Evolutionary conservation across 2,113 vertebrate genomes (phyloP).

Genomic region (Neofelis nebulosa): DNA sequence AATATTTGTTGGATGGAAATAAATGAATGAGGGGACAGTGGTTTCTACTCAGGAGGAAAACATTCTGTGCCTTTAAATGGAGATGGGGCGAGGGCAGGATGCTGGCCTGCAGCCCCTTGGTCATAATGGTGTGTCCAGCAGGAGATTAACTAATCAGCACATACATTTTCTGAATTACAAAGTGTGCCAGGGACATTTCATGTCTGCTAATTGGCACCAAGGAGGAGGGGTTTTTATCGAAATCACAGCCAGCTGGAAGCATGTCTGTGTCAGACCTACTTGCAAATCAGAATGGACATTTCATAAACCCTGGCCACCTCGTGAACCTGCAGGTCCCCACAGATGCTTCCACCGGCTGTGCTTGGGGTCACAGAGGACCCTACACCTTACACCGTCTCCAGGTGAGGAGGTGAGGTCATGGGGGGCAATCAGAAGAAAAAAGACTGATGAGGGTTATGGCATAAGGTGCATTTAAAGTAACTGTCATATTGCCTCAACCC

Average conservation of each 20-base stretch:
- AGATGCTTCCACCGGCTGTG: neutral
- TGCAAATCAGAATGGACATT: conserved; percentile 50
- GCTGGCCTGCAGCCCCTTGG: neutral
- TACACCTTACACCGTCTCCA: neutral
- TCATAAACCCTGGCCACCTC: neutral
- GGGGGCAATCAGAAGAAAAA: neutral
- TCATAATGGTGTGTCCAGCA: neutral
- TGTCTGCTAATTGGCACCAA: conserved; percentile 28
- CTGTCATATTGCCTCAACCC: neutral
- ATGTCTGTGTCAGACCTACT: neutral
- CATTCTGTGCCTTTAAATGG: conserved; percentile 22
- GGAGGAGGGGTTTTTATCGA: neutral
- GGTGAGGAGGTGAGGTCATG: neutral
- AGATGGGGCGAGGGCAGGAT: neutral
- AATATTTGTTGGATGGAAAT: neutral
- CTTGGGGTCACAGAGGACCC: neutral
- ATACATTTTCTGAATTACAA: conserved; percentile 29
- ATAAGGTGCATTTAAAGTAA: neutral
- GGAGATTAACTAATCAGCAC: neutral
- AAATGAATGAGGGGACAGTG: neutral
- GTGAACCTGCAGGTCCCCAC: neutral
- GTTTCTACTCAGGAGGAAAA: conserved; percentile 7
- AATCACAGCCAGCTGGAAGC: conserved; percentile 33
- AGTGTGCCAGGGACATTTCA: neutral
- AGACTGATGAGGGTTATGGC: neutral